Percentiles rank a stretch among this genome's conserved stretches.
These are phyloP conservation scores for Tragulus kanchil DNA, from an alignment of 2,113 vertebrate species.

Conservation along the genomic window DNA sequence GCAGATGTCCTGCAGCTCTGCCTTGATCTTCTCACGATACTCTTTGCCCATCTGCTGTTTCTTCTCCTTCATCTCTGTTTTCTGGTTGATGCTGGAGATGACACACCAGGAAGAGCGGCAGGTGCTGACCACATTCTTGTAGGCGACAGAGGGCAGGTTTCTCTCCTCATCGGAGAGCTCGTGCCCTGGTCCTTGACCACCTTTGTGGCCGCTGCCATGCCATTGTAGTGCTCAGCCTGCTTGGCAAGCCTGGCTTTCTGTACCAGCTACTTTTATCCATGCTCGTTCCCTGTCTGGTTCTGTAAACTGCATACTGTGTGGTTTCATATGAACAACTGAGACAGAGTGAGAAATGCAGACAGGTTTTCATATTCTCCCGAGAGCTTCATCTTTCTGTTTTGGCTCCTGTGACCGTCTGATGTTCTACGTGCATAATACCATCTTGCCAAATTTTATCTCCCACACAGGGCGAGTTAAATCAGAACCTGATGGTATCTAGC, in stretches of 20 bases:
- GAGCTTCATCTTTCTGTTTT: conserved; percentile 33
- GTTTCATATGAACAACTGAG: neutral
- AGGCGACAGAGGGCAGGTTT: conserved; percentile 98
- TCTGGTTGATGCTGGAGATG: conserved; percentile 98
- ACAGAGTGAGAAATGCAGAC: conserved; percentile 1
- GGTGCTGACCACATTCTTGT: conserved; percentile 99
- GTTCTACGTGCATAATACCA: conserved; percentile 38
- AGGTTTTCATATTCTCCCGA: conserved; percentile 50
- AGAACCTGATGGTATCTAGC: conserved; percentile 15
- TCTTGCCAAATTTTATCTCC: conserved; percentile 65
- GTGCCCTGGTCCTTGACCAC: conserved; percentile 95
- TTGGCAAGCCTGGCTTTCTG: conserved; percentile 99
- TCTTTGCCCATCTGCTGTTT: conserved; percentile 98
- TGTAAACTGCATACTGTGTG: neutral
- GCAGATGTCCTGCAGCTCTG: conserved; percentile 98
- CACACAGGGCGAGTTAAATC: conserved; percentile 67
- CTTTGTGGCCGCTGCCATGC: conserved; percentile 99
- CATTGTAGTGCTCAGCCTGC: conserved; percentile 98
- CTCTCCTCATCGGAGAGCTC: conserved; percentile 99
- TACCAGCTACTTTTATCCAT: conserved; percentile 99
- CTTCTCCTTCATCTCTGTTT: conserved; percentile 97
- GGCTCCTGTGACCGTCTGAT: neutral
- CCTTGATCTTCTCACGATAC: conserved; percentile 97
- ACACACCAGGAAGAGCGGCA: conserved; percentile 98
- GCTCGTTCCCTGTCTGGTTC: conserved; percentile 86